Evolutionary conservation across 2,797 vertebrate species (phyloP), one percentile per base, ranked within the genome.

Genomic region (Enteromius unitaeniatus): DNA sequence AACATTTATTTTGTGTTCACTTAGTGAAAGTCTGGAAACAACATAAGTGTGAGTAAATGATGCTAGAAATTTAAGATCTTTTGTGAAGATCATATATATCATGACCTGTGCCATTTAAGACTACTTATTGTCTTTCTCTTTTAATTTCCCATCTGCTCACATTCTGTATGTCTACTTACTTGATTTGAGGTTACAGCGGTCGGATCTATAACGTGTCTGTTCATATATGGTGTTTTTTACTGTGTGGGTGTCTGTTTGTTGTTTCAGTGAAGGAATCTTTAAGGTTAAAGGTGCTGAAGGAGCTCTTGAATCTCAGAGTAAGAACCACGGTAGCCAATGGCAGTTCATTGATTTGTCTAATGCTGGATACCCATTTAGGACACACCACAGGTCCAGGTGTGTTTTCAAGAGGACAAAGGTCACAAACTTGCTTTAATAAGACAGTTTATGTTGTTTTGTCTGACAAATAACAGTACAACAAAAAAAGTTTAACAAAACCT

Each of bases 301-400:
- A 62, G 23, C 37, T 76, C 47, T 76, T 45, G 26, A 49, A 62
- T 70, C 49, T 84, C n/a, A 55, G 62, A 67, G 23, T 8, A 4
- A 47, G 26, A 7, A 28, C 14, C 21, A 65, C 0, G 28, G 9
- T 55, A 34, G 51, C 21, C 65, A 37, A 40, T 65, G 80, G 15
- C 55, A 74, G 13, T 65, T 19, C 28, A 82, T 82, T 65, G 80
- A 82, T 82, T 82, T 49, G 42, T 82, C 60, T 53, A 82, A 65
- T 51, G 45, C 80, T 65, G 49, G 49, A 19, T 28, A 26, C 47
- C 21, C 28, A 53, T 81, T 51, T 60, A n/a, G 68, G 68, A 81
- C 40, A 40, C 15, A 64, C 15, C 15, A 64, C 15, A 65, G 42
- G 26, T 82, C 40, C 26, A 47, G 8, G n/a, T 60, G 23, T 6